Conservation (phyloP, 2,797 vertebrate genomes). For the Anolis apletophallus region DNA sequence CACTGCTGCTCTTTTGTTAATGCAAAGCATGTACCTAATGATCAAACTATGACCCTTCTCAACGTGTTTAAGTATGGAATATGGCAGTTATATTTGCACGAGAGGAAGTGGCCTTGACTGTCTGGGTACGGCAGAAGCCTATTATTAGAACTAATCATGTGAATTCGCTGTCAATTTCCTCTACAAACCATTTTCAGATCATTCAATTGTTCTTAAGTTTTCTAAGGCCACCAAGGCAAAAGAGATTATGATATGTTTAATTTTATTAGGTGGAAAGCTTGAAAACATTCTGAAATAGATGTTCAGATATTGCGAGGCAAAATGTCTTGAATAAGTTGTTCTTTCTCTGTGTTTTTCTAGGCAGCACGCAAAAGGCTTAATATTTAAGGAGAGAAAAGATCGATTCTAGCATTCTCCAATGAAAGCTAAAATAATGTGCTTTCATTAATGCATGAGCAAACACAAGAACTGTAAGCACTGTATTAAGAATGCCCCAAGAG, state of each 20-base stretch:
- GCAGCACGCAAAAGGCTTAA: conserved; percentile 42
- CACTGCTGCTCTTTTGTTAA: background rate
- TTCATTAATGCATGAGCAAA: conserved; percentile 60
- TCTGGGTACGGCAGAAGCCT: background rate
- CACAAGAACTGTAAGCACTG: conserved; percentile 46
- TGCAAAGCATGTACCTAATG: background rate
- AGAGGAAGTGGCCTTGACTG: background rate
- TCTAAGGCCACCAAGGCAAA: background rate
- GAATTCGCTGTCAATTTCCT: background rate
- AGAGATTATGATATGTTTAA: background rate
- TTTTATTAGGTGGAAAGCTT: conserved; percentile 56
- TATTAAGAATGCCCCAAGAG: conserved; percentile 40
- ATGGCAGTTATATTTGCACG: background rate
- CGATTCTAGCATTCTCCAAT: conserved; percentile 49
- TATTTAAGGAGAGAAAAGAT: conserved; percentile 56
- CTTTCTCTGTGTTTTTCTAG: conserved; percentile 52
- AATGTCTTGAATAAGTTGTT: conserved; percentile 51
- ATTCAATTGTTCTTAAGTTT: conserved; percentile 2
- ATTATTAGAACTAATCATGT: conserved; percentile 19
- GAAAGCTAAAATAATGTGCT: conserved; percentile 60
- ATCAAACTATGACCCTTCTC: background rate
- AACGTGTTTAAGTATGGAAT: too few relatives aligned
- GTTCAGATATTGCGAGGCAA: background rate
- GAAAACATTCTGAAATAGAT: background rate
- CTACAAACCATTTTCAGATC: conserved; percentile 16